Evolutionary conservation across 2,113 vertebrate species (phyloP).

Genomic region (Murina feae): DNA sequence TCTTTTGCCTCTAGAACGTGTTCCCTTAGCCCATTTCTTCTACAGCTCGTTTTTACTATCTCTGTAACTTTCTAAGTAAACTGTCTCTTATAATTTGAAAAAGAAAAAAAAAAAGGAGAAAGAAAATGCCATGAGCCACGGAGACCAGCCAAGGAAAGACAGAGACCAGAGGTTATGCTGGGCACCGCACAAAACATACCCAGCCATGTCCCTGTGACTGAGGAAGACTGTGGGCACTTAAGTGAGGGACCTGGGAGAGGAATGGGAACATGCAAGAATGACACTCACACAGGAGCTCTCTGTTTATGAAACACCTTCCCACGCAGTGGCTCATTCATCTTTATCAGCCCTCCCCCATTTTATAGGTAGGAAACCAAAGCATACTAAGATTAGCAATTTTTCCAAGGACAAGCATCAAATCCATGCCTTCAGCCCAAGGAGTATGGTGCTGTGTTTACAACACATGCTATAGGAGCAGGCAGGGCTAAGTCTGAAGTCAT

Average conservation of each 20-base stretch:
- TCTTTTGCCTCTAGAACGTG: neutral
- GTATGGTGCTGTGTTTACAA: neutral
- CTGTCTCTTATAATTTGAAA: neutral
- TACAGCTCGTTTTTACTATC: neutral
- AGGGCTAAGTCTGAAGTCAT: neutral
- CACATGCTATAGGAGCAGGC: accelerated
- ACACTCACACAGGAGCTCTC: neutral
- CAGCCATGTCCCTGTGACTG: neutral
- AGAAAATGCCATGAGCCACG: neutral
- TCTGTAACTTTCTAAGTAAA: neutral
- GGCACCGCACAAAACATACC: neutral
- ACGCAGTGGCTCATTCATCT: neutral
- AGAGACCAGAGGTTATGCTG: accelerated
- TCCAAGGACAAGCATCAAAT: neutral
- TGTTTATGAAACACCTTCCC: neutral
- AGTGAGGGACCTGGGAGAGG: neutral
- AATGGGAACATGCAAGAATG: accelerated
- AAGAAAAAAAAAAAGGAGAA: neutral
- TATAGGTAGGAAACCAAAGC: neutral
- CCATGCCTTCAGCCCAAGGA: neutral
- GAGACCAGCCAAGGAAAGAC: neutral
- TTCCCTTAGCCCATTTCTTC: neutral
- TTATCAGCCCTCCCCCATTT: too few relatives aligned
- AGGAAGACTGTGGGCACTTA: neutral
- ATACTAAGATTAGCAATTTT: neutral